phyloP scores from a whole-genome alignment of 2,888 invertebrate species.

The Epicampocera succincta region DNA sequence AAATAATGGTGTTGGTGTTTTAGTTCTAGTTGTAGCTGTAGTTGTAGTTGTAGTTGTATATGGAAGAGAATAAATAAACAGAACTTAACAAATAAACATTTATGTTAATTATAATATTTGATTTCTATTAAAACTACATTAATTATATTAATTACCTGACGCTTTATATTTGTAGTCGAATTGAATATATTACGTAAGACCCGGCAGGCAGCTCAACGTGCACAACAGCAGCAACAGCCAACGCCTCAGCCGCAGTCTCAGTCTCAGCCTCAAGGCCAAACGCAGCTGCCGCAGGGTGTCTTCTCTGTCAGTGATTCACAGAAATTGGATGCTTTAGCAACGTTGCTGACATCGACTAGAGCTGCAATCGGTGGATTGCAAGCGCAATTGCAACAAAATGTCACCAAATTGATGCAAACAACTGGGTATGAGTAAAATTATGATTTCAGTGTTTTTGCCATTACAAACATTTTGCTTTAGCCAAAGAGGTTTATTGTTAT shows the following conservation, averaged over 20 bases:
- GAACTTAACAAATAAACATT: not conserved
- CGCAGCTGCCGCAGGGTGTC: slow-evolving; percentile 33
- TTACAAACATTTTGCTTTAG: not conserved
- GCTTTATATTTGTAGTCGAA: slow-evolving; percentile 30
- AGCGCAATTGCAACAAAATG: slow-evolving; percentile 67
- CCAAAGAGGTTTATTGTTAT: too few species aligned
- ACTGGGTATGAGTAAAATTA: slow-evolving; percentile 73
- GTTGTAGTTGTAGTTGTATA: slow-evolving; percentile 43
- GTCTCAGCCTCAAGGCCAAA: slow-evolving; percentile 11
- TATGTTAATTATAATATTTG: not conserved
- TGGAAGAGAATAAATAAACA: not conserved
- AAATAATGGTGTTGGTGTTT: slow-evolving; percentile 67
- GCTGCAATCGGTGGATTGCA: slow-evolving; percentile 70
- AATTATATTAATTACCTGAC: not conserved
- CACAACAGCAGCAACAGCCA: too few species aligned
- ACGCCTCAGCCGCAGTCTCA: slow-evolving; percentile 1
- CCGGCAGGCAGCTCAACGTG: slow-evolving; percentile 64
- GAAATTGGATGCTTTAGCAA: slow-evolving; percentile 75
- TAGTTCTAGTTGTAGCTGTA: too few species aligned
- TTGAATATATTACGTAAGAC: slow-evolving; percentile 60
- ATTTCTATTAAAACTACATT: too few species aligned
- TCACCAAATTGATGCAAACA: slow-evolving; percentile 72
- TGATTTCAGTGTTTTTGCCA: slow-evolving; percentile 1
- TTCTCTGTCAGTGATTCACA: slow-evolving; percentile 54
- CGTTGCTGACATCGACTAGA: slow-evolving; percentile 75